Conservation (phyloP, 2,888 invertebrate species). For the Busseola fusca region DNA sequence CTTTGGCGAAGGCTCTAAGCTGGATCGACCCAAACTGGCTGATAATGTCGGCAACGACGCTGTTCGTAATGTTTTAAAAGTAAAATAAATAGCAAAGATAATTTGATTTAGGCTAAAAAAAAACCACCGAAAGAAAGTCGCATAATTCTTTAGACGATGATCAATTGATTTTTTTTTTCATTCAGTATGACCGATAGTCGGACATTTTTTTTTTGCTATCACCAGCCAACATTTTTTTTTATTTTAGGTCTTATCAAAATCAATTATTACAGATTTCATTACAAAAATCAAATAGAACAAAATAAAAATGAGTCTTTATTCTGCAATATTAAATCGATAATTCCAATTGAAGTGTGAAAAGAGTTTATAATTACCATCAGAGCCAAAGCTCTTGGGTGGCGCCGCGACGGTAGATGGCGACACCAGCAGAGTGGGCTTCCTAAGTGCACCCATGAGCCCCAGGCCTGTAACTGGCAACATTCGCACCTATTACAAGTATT, state of each 20-base stretch:
- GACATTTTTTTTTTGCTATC: not conserved
- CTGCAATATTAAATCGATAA: constrained; percentile 26
- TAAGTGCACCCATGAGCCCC: constrained; percentile 79
- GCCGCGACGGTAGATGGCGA: constrained; percentile 76
- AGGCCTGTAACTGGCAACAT: constrained; percentile 70
- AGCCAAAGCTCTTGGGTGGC: constrained; percentile 83
- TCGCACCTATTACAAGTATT: constrained; percentile 48
- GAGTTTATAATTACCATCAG: constrained; percentile 76
- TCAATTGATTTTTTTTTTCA: not conserved
- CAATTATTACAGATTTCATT: not conserved
- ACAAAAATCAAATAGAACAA: constrained; percentile 3
- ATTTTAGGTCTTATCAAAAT: not conserved
- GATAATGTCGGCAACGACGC: constrained; percentile 83
- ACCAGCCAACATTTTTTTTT: not conserved
- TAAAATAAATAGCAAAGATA: constrained; percentile 47
- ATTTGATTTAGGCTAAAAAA: constrained; percentile 4
- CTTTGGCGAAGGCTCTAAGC: constrained; percentile 76
- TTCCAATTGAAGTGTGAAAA: constrained; percentile 39
- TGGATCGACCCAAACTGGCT: constrained; percentile 77
- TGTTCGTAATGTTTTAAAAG: constrained; percentile 59
- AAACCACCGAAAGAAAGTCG: not conserved
- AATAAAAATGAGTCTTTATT: constrained; percentile 1
- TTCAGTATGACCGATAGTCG: not conserved
- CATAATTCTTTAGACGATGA: not conserved
- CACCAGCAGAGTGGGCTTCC: constrained; percentile 81